Conservation (phyloP, 2,113 vertebrate species). For the Caranx melampygus region DNA sequence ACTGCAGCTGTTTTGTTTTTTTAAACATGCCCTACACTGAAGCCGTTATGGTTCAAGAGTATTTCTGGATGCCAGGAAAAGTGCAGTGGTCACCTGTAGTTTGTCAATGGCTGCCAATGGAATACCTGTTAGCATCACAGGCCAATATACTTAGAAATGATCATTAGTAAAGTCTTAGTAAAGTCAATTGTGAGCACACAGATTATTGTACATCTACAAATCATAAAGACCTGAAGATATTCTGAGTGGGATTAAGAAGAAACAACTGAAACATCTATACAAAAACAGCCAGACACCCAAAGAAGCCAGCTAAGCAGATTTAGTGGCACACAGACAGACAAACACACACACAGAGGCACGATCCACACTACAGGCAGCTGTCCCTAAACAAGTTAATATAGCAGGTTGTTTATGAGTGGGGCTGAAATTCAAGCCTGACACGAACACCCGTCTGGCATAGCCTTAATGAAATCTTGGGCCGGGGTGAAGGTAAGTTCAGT, state of each 20-base stretch:
- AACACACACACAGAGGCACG: slow-evolving; percentile 56
- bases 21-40: neutral
- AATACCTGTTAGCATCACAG: slow-evolving; percentile 17
- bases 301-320: slow-evolving; percentile 59
- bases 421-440: slow-evolving; percentile 84
- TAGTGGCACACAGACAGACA: slow-evolving; percentile 53
- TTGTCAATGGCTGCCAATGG: neutral
- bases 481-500: slow-evolving; percentile 87
- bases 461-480: slow-evolving; percentile 86
- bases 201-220: slow-evolving; percentile 18
- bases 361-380: slow-evolving; percentile 81
- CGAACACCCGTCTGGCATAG: slow-evolving; percentile 83
- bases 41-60: neutral
- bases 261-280: slow-evolving; percentile 9
- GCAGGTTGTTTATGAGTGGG: slow-evolving; percentile 87
- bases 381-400: slow-evolving; percentile 89
- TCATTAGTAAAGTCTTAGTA: no score
- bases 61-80: slow-evolving; percentile 4
- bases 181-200: slow-evolving; percentile 30
- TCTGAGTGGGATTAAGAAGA: slow-evolving; percentile 21
- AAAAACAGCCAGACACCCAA: slow-evolving; percentile 4
- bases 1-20: slow-evolving; percentile 20
- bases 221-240: slow-evolving; percentile 29
- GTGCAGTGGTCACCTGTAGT: neutral
- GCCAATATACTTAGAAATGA: neutral